These are phyloP conservation scores for Channa striata DNA, from an alignment of 2,797 vertebrate genomes.

Conservation along the genomic window DNA sequence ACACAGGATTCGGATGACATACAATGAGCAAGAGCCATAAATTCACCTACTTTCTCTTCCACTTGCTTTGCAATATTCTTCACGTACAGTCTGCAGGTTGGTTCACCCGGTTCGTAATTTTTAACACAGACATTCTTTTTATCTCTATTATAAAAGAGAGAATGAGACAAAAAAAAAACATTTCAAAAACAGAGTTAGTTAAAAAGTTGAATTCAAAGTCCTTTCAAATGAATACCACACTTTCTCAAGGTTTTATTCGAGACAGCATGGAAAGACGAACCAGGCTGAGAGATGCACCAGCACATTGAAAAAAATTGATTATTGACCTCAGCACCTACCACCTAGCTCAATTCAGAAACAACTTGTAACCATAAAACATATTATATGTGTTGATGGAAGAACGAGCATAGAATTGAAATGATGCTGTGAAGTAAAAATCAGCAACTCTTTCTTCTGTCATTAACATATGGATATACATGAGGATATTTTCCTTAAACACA, in stretches of 20 bases:
- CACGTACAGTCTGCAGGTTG: conserved; percentile 98
- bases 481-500: too few species aligned
- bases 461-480: too few species aligned
- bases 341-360: conserved; percentile 2
- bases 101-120: conserved; percentile 95
- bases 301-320: conserved; percentile 25
- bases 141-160: conserved; percentile 88
- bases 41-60: conserved; percentile 91
- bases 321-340: conserved; percentile 18
- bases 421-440: too few species aligned
- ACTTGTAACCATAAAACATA: too few species aligned
- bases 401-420: too few species aligned
- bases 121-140: conserved; percentile 95
- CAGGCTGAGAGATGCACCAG: background rate
- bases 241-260: conserved; percentile 41
- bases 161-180: conserved; percentile 6
- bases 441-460: too few species aligned
- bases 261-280: conserved; percentile 8
- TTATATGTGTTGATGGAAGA: too few species aligned
- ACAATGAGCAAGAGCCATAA: conserved; percentile 12
- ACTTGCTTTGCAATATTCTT: conserved; percentile 98
- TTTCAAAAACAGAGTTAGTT: conserved; percentile 37
- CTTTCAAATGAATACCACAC: background rate
- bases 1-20: background rate
- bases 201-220: conserved; percentile 23